These are phyloP conservation scores for Exocentrus adspersus DNA, from an alignment of 2,888 invertebrate species.

Conservation along the genomic window DNA sequence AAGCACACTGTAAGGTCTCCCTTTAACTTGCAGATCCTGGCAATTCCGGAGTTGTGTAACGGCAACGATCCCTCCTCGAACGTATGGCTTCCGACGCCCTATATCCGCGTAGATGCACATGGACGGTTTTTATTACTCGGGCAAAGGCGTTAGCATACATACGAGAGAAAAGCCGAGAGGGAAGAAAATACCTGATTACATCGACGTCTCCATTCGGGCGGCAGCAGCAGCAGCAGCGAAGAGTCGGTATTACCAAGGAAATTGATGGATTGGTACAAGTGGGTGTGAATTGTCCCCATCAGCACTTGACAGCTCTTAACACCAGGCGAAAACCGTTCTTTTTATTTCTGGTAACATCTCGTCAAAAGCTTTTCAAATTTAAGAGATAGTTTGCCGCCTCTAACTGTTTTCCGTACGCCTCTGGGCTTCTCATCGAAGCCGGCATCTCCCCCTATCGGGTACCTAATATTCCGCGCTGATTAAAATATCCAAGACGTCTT, in stretches of 20 bases:
- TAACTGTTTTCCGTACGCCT: no score
- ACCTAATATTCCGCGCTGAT: background rate
- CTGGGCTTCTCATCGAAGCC: no score
- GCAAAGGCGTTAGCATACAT: no score
- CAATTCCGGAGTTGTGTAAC: background rate
- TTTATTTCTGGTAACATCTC: no score
- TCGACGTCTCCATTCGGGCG: constrained; percentile 1
- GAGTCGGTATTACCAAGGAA: background rate
- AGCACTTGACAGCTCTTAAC: no score
- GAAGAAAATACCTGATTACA: background rate
- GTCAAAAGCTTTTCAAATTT: no score
- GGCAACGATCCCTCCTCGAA: background rate
- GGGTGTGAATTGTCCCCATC: background rate
- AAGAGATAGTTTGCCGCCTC: no score
- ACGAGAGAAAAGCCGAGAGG: background rate
- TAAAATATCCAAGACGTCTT: background rate
- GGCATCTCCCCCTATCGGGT: no score
- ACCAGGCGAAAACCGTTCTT: no score
- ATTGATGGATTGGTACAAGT: background rate
- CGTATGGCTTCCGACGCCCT: background rate
- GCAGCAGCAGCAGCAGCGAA: background rate
- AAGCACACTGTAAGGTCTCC: no score
- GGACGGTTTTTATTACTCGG: no score
- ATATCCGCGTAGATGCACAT: background rate
- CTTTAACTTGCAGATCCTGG: background rate